A percentile compares a stretch with the other conserved stretches of the same genome.
These are phyloP conservation scores for Selene dorsalis DNA, from an alignment of 2,797 vertebrate genomes.

Conservation along the genomic window DNA sequence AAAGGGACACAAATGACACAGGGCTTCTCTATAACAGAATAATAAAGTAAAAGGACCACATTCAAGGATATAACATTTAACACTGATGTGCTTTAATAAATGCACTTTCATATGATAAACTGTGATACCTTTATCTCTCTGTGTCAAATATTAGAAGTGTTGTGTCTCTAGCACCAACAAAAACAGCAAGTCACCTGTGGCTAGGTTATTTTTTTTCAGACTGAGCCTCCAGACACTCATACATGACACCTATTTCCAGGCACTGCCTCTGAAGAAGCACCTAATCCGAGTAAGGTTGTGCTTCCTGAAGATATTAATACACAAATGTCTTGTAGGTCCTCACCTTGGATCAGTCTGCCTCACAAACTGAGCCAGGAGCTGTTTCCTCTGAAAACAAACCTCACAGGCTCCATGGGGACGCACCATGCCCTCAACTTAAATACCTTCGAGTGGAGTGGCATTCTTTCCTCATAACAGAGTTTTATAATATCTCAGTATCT, in stretches of 20 bases:
- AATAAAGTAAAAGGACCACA: conserved; percentile 37
- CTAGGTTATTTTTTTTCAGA: neutral
- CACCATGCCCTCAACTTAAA: neutral
- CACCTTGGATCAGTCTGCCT: neutral
- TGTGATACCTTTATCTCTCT: neutral
- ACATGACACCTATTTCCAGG: neutral
- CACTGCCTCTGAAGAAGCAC: neutral
- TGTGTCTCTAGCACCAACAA: neutral
- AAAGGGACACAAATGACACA: conserved; percentile 24
- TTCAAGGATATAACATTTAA: conserved; percentile 28
- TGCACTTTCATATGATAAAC: neutral
- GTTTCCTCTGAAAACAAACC: conserved; percentile 5
- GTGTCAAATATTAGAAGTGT: neutral
- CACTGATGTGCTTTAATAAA: neutral
- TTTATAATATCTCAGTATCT: neutral
- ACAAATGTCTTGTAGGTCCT: neutral
- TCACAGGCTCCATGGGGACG: neutral
- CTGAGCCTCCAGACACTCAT: neutral
- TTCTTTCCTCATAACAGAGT: neutral
- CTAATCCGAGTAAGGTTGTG: neutral
- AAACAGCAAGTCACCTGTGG: neutral
- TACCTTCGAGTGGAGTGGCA: no score
- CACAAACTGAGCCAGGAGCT: neutral
- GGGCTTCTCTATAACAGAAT: conserved; percentile 7
- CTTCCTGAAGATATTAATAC: neutral